phyloP scores from a whole-genome alignment of 2,888 invertebrate species.

The Aphidius colemani region DNA sequence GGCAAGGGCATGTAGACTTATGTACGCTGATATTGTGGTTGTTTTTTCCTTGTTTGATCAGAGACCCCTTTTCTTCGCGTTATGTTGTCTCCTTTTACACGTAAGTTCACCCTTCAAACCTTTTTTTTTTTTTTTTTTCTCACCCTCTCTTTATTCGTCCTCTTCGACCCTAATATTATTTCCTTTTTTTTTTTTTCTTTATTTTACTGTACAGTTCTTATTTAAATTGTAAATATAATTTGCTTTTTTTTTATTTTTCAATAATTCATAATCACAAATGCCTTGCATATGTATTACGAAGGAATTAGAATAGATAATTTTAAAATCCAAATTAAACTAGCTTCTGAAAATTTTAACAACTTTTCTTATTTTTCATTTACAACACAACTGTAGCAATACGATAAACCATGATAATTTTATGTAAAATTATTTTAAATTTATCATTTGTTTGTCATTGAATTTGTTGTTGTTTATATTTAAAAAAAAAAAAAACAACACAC shows the following conservation, averaged over 20 bases:
- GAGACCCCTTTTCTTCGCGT: conserved; percentile 10
- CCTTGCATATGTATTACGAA: too few species aligned
- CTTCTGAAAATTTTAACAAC: too few species aligned
- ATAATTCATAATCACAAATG: too few species aligned
- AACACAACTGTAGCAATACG: too few species aligned
- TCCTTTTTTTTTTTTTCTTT: background rate
- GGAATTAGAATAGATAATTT: too few species aligned
- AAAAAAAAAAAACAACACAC: conserved; percentile 18
- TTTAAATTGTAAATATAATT: background rate
- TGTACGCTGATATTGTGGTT: conserved; percentile 4
- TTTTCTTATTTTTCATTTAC: too few species aligned
- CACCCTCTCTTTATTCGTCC: conserved; percentile 7
- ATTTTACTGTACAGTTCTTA: too few species aligned
- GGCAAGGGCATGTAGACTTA: conserved; percentile 37
- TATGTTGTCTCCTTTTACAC: conserved; percentile 12
- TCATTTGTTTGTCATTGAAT: background rate
- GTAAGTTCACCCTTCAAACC: conserved; percentile 5
- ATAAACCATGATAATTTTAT: too few species aligned
- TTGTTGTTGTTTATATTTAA: conserved; percentile 10
- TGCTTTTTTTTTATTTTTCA: too few species aligned
- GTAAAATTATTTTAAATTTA: background rate
- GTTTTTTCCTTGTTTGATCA: conserved; percentile 16
- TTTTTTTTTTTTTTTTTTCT: background rate
- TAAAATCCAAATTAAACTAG: too few species aligned
- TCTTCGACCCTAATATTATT: conserved; percentile 3